Percentiles rank a stretch among this genome's conserved stretches.
Evolutionary conservation across 92 coral and sea anemone genomes (phyloP).

Genomic region (Umimayanthus kanabou): DNA sequence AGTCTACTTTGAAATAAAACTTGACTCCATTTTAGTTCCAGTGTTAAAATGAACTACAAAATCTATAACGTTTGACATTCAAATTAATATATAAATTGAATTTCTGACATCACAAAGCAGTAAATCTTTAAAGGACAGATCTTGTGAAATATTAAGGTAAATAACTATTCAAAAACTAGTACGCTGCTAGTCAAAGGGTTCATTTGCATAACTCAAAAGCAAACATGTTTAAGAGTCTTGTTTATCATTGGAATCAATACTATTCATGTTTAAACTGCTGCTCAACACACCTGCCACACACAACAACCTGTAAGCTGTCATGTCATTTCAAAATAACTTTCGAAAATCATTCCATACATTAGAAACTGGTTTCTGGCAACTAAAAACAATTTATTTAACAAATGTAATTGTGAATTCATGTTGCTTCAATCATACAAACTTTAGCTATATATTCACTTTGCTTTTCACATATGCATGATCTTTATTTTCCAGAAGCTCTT

Average conservation of each 20-base stretch:
- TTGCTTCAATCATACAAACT: no score
- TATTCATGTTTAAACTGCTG: neutral
- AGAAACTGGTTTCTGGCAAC: neutral
- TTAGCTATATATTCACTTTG: no score
- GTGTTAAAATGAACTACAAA: neutral
- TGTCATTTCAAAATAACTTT: no score
- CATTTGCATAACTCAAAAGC: slow-evolving; percentile 34
- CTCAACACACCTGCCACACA: neutral
- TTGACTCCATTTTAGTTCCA: neutral
- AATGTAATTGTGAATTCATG: neutral
- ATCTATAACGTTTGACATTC: neutral
- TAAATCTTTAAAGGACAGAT: neutral
- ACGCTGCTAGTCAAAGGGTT: neutral
- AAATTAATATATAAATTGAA: neutral
- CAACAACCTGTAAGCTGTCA: neutral
- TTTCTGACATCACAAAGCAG: neutral
- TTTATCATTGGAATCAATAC: neutral
- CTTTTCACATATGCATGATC: neutral
- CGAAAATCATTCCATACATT: no score
- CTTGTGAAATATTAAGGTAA: neutral
- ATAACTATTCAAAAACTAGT: neutral
- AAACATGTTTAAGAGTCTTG: slow-evolving; percentile 24
- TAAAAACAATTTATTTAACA: neutral
- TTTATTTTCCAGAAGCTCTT: neutral
- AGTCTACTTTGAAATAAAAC: neutral